phyloP scores from a whole-genome alignment of 2,797 vertebrate genomes.

The Poeciliopsis infans region DNA sequence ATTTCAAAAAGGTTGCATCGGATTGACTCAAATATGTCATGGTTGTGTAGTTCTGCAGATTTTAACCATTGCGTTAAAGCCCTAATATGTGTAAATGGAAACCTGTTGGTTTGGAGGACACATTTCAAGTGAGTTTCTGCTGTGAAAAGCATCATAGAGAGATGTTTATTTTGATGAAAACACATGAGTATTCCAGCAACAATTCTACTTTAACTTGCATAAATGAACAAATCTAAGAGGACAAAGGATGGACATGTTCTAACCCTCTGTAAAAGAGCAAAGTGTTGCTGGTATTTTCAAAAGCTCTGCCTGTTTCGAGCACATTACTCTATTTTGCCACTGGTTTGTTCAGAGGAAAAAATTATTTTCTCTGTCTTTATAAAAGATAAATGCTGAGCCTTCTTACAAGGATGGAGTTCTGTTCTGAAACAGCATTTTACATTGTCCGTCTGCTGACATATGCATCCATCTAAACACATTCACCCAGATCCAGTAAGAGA shows the following conservation, averaged over 20 bases:
- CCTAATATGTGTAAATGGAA: conserved; percentile 61
- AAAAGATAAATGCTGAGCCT: conserved; percentile 48
- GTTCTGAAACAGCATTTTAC: conserved; percentile 53
- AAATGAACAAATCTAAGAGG: conserved; percentile 69
- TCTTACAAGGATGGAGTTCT: conserved; percentile 59
- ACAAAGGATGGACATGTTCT: conserved; percentile 61
- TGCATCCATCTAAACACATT: conserved; percentile 52
- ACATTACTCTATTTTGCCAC: conserved; percentile 54
- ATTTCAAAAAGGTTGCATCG: conserved; percentile 51
- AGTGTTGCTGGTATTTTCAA: conserved; percentile 47
- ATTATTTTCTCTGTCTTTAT: conserved; percentile 60
- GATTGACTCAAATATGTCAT: conserved; percentile 49
- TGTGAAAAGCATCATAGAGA: conserved; percentile 62
- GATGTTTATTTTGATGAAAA: conserved; percentile 60
- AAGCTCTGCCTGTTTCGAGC: conserved; percentile 58
- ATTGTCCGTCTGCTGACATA: conserved; percentile 43
- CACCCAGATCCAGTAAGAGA: conserved; percentile 21
- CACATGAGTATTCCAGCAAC: conserved; percentile 60
- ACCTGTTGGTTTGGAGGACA: conserved; percentile 61
- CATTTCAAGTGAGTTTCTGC: conserved; percentile 64
- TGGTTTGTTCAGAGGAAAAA: conserved; percentile 64
- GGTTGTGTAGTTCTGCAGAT: conserved; percentile 38
- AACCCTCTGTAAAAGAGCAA: conserved; percentile 67
- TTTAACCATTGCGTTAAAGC: conserved; percentile 51
- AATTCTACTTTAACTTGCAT: conserved; percentile 71